Base-by-base conservation (phyloP, 2,888 invertebrate genomes). In the Papilio gigon region DNA sequence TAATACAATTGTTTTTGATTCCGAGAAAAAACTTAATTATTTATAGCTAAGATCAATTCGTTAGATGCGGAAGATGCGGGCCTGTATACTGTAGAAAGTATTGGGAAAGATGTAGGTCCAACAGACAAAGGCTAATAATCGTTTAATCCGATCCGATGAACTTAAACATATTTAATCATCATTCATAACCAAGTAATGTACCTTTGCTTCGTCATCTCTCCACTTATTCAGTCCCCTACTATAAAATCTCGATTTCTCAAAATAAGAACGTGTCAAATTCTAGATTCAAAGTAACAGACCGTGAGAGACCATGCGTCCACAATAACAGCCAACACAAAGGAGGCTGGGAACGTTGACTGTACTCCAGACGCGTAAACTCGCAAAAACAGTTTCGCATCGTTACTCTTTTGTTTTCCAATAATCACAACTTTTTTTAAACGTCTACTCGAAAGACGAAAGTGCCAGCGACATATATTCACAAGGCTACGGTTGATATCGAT, bases 291-390 rank as follows among this genome's bases (percentile, higher is more conserved):
- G 47, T 61, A 67, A 47, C 27, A 50, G 30, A 53, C 61, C 27
- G 42, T 47, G 44, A 61, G 61, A 67, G 8, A 14, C 33, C 44
- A 35, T 11, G 12, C 42, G 56, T 62, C 62, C 62, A 56, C 33
- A 30, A 56, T 66, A 47, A 64, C 30, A 33, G 42, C 42, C 17
- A 25, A 12, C 50, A 67, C 65, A 66, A 66, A 67, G 53, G 62
- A 53, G 62, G 62, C 67, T 53, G 67, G 22, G 62, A 67, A 67
- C 42, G 62, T 37, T 58, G 65, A 12, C 30, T 27, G 40, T 53
- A 60, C 53, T 35, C 1, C 14, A 61, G 40, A 61, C 27, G 66
- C 20, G 20, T 35, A 35, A 58, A 20, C 12, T 22, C 11, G 47
- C 20, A 47, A 35, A 20, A 27, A 60, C 40, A 40, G 35, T 44